Base-by-base conservation (phyloP, 1,140 invertebrate species). In the Euglossa dilemma region DNA sequence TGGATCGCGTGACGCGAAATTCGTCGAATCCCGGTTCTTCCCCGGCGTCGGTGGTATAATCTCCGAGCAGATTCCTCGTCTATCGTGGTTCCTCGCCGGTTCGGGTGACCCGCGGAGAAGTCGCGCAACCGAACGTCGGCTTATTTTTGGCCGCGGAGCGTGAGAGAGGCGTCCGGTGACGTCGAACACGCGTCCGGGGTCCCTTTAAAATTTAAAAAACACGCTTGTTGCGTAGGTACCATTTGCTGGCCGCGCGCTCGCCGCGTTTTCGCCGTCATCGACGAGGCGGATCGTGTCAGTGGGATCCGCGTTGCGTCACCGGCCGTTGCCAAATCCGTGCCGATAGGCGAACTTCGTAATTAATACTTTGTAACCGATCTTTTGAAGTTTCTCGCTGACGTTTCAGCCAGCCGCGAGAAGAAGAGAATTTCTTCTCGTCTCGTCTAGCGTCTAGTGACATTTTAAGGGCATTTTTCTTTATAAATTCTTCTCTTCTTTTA, bases 141-240 rank as follows among this genome's bases (percentile, higher is more conserved):
- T 81, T 81, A 81, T 81, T 81, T 81, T 81, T 25, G 72, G 61
- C n/a, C 28, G 50, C 16, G 36, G 59, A 14, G 47, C 9, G 59
- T 16, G 50, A 28, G 54, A n/a, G 28, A 25, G 43, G 20, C 63
- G 71, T 14, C 16, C 47, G n/a, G 45, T 80, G 80, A 75, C 80
- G 80, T 82, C 63, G 80, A 64, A 59, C 59, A 8, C 69, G 69
- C 69, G 78, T 72, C 54, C 63, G 43, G 6, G 52, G 80, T 82
- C 80, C 80, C 80, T 82, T 82, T 82, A 82, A 82, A 87, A 84
- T 84, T 86, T 72, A 47, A 64, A 73, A 85, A 70, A 83, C 66
- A 56, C 67, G 66, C 50, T 56, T 23, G 63, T 25, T 47, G 25
- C 61, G 73, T 73, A 59, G 76, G 66, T 72, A 45, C 56, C 47